Evolutionary conservation across 2,797 vertebrate species (phyloP).

Genomic region (Pipistrellus nathusii): DNA sequence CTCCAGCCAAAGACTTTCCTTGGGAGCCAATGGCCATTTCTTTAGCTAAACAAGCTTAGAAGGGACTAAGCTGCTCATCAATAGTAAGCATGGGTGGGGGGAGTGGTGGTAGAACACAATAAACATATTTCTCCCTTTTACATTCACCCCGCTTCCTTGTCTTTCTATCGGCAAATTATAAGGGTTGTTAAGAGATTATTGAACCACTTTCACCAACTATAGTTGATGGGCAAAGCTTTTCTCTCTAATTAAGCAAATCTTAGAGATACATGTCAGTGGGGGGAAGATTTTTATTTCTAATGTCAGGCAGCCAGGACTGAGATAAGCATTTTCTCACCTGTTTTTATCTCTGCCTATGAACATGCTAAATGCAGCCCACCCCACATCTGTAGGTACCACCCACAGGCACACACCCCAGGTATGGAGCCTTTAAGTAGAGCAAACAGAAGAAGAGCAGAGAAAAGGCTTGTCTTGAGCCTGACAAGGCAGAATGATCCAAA

Average conservation of each 20-base stretch:
- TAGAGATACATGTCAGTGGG: not conserved
- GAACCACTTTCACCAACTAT: conserved; percentile 34
- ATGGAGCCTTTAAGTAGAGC: not conserved
- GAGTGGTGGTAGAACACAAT: not conserved
- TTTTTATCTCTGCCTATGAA: not conserved
- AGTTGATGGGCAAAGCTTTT: conserved; percentile 38
- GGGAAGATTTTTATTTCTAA: not conserved
- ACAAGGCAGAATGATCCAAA: conserved; percentile 10
- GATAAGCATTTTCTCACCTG: not conserved
- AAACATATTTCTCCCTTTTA: conserved; percentile 41
- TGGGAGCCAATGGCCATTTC: not conserved
- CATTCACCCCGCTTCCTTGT: not conserved
- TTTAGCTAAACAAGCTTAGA: conserved; percentile 24
- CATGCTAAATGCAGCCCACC: not conserved
- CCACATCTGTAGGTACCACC: not conserved
- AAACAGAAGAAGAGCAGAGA: not conserved
- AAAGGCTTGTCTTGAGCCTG: not conserved
- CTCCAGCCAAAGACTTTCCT: not conserved
- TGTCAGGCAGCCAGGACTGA: not conserved
- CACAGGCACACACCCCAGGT: not conserved
- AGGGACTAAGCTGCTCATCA: not conserved
- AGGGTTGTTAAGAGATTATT: conserved; percentile 54
- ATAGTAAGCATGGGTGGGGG: not conserved
- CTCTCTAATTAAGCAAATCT: conserved; percentile 70
- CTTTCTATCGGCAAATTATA: conserved; percentile 37